These are phyloP conservation scores for Zingel zingel DNA, from an alignment of 2,113 vertebrate genomes.

Conservation along the genomic window DNA sequence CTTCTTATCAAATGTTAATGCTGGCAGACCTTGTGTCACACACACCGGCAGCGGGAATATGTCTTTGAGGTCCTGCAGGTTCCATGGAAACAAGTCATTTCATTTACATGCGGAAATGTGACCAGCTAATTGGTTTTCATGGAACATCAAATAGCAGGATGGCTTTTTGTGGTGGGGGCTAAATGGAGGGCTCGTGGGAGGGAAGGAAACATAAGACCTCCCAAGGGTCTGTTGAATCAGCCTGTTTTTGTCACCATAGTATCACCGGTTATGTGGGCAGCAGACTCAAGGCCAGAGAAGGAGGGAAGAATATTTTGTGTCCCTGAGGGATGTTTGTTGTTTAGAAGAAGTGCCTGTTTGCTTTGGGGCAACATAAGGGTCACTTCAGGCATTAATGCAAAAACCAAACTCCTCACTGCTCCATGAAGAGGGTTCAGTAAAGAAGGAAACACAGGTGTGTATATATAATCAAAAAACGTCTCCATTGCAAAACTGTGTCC, in stretches of 20 bases:
- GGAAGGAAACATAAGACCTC: constrained; percentile 68
- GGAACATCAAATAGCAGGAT: constrained; percentile 78
- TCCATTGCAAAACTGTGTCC: neutral
- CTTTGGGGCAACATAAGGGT: constrained; percentile 16
- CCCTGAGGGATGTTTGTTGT: constrained; percentile 41
- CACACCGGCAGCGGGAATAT: constrained; percentile 66
- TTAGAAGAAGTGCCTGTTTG: constrained; percentile 3
- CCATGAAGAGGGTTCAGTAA: neutral
- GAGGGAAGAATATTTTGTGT: constrained; percentile 24
- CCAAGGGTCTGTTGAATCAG: constrained; percentile 54
- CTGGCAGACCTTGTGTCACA: constrained; percentile 81
- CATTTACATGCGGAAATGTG: constrained; percentile 83
- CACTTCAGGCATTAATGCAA: constrained; percentile 27
- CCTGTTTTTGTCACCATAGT: constrained; percentile 63
- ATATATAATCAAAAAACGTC: neutral
- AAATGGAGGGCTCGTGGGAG: constrained; percentile 53
- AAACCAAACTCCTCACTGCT: constrained; percentile 26
- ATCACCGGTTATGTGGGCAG: constrained; percentile 43
- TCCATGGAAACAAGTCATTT: constrained; percentile 85
- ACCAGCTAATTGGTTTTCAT: constrained; percentile 83
- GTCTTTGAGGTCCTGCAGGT: constrained; percentile 84
- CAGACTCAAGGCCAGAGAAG: constrained; percentile 30
- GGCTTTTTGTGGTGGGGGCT: constrained; percentile 68
- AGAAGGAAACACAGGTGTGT: neutral
- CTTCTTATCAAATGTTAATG: constrained; percentile 89